phyloP scores from a whole-genome alignment of 2,888 invertebrate species.

The Odontocerum albicorne region DNA sequence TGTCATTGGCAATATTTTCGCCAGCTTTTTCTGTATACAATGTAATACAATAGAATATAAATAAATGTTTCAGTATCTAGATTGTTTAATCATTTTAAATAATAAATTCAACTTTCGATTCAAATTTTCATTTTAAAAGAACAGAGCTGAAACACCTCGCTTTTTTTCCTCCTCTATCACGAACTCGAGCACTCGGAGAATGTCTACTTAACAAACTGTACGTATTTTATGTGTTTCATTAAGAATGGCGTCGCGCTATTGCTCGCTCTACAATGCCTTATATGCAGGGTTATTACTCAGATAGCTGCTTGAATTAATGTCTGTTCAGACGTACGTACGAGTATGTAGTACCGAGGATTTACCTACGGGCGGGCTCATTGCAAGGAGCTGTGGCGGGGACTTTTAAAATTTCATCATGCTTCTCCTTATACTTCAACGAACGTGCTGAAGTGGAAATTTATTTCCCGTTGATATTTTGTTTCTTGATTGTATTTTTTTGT shows the following conservation, averaged over 20 bases:
- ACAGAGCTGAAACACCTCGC: slow-evolving; percentile 6
- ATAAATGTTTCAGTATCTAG: too few species aligned
- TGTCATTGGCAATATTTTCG: too few species aligned
- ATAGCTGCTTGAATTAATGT: slow-evolving; percentile 35
- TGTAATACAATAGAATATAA: too few species aligned
- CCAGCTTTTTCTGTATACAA: too few species aligned
- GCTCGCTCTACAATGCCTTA: slow-evolving; percentile 33
- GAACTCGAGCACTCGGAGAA: slow-evolving; percentile 28
- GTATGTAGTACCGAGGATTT: slow-evolving; percentile 16
- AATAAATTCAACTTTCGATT: too few species aligned
- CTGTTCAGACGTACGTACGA: slow-evolving; percentile 24
- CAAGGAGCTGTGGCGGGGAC: slow-evolving; percentile 28
- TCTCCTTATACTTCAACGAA: slow-evolving; percentile 41
- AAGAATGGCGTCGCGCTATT: slow-evolving; percentile 36
- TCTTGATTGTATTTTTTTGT: neutral
- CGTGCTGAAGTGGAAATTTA: slow-evolving; percentile 40
- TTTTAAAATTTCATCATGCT: slow-evolving; percentile 29
- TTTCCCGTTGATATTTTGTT: slow-evolving; percentile 21
- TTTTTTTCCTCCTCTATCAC: slow-evolving; percentile 30
- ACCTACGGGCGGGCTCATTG: slow-evolving; percentile 13
- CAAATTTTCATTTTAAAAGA: too few species aligned
- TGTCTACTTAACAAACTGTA: slow-evolving; percentile 37
- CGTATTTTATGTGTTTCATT: slow-evolving; percentile 37
- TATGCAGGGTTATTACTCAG: slow-evolving; percentile 34
- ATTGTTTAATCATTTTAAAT: too few species aligned